Evolutionary conservation across 2,888 invertebrate species (phyloP).

Genomic region (Lasioglossum zephyrum): DNA sequence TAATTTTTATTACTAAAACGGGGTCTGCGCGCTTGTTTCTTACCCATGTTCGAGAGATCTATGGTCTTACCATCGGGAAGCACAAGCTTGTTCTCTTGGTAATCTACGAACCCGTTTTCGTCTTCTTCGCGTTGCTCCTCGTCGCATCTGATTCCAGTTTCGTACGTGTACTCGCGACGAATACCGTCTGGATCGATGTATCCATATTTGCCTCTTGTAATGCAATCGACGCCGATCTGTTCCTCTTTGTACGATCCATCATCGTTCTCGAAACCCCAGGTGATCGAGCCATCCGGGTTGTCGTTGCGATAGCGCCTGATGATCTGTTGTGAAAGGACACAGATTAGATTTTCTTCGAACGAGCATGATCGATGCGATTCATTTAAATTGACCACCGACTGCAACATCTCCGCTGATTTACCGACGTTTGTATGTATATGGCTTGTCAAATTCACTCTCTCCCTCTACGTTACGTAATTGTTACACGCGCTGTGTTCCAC

Average conservation of each 20-base stretch:
- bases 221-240: slow-evolving; percentile 91
- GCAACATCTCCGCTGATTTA: background rate
- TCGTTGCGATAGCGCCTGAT: slow-evolving; percentile 89
- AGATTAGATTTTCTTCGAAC: background rate
- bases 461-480: slow-evolving; percentile 28
- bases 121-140: slow-evolving; percentile 82
- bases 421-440: background rate
- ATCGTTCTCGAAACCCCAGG: slow-evolving; percentile 95
- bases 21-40: slow-evolving; percentile 89
- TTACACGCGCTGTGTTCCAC: slow-evolving; percentile 5
- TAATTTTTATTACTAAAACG: slow-evolving; percentile 86
- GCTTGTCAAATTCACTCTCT: background rate
- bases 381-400: background rate
- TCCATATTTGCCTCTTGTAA: slow-evolving; percentile 92
- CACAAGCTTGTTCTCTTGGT: slow-evolving; percentile 90
- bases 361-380: background rate
- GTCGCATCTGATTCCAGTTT: slow-evolving; percentile 89
- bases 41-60: slow-evolving; percentile 89
- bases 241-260: slow-evolving; percentile 95
- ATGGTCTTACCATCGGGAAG: slow-evolving; percentile 90
- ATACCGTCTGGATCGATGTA: slow-evolving; percentile 94
- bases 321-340: slow-evolving; percentile 64
- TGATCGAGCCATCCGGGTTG: slow-evolving; percentile 91
- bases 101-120: slow-evolving; percentile 89
- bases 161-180: slow-evolving; percentile 92